phyloP scores from a whole-genome alignment of 2,888 invertebrate species.

The Eupeodes luniger region DNA sequence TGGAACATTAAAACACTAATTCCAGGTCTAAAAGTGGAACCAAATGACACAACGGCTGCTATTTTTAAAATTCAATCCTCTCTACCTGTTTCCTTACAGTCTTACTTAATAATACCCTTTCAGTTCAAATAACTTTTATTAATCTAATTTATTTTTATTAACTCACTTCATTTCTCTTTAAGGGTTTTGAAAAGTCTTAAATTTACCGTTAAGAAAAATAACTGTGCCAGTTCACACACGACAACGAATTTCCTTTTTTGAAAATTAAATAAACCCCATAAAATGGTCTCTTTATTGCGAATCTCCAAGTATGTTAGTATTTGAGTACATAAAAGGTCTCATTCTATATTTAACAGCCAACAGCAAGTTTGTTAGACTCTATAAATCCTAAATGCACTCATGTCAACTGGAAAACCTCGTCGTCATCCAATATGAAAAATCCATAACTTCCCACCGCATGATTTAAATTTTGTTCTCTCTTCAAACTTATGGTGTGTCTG shows the following conservation, averaged over 20 bases:
- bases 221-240: slow-evolving; percentile 42
- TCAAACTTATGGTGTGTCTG: not conserved
- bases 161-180: not conserved
- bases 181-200: not conserved
- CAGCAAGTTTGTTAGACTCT: slow-evolving; percentile 34
- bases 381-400: slow-evolving; percentile 42
- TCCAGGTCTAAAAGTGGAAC: no score
- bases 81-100: no score
- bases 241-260: slow-evolving; percentile 3
- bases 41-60: no score
- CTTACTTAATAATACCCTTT: not conserved
- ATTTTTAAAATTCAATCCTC: no score
- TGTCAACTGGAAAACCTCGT: slow-evolving; percentile 20
- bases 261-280: not conserved
- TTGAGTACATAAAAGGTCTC: slow-evolving; percentile 19
- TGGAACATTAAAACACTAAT: no score
- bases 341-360: slow-evolving; percentile 28
- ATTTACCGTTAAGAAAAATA: slow-evolving; percentile 11
- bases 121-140: not conserved
- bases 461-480: slow-evolving; percentile 5
- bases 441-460: slow-evolving; percentile 34
- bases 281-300: slow-evolving; percentile 15
- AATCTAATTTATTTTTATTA: not conserved
- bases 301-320: not conserved
- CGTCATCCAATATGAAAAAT: not conserved